phyloP scores from a whole-genome alignment of 2,888 invertebrate genomes.

The Cetonia aurata region DNA sequence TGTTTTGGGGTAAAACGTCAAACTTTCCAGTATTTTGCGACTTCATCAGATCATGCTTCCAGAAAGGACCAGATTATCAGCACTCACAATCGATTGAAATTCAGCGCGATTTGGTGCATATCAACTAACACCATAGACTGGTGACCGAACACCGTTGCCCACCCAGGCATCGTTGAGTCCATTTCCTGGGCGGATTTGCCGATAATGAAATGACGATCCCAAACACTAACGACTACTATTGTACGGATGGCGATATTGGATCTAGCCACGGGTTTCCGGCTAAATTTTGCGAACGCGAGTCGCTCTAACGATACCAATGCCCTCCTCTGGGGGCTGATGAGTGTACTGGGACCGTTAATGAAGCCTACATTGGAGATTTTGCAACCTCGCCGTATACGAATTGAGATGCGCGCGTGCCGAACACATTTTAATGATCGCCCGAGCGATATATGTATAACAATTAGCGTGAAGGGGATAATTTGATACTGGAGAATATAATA shows the following conservation, averaged over 20 bases:
- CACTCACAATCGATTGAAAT: no score
- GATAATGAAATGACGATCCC: conserved; percentile 60
- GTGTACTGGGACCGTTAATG: conserved; percentile 15
- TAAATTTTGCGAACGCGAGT: conserved; percentile 7
- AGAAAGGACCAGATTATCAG: background rate
- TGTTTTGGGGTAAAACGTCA: no score
- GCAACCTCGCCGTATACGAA: background rate
- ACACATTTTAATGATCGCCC: conserved; percentile 22
- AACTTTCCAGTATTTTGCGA: no score
- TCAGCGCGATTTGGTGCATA: background rate
- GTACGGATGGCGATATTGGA: conserved; percentile 45
- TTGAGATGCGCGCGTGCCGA: background rate
- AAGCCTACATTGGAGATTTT: conserved; percentile 14
- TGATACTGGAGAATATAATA: conserved; percentile 2
- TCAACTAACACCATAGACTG: conserved; percentile 23
- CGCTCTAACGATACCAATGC: background rate
- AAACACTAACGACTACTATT: conserved; percentile 60
- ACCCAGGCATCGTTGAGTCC: conserved; percentile 48
- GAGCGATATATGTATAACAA: conserved; percentile 17
- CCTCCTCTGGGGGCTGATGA: conserved; percentile 12
- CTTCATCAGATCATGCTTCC: background rate
- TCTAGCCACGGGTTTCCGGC: background rate
- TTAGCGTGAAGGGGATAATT: background rate
- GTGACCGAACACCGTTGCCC: conserved; percentile 46
- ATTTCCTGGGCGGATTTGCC: conserved; percentile 59